Conservation (phyloP, 2,113 vertebrate species). For the Pantherophis guttatus region DNA sequence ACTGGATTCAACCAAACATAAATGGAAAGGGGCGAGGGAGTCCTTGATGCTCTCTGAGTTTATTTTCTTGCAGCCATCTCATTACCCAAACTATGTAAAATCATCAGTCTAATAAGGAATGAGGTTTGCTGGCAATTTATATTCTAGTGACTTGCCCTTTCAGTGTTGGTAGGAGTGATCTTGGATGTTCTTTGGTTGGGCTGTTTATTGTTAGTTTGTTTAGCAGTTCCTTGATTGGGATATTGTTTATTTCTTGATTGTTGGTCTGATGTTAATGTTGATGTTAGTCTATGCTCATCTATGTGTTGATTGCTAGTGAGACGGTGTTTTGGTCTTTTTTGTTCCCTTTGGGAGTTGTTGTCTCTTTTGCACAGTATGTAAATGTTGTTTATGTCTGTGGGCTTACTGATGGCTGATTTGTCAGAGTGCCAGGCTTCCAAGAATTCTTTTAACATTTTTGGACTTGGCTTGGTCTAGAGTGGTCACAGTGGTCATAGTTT, state of each 20-base stretch:
- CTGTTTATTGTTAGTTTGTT: not conserved
- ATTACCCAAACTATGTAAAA: not conserved
- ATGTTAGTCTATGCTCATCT: not conserved
- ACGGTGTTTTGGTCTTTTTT: not conserved
- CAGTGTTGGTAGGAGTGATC: not conserved
- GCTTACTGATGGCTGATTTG: not conserved
- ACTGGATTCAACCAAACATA: not conserved
- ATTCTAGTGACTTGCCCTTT: not conserved
- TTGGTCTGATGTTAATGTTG: not conserved
- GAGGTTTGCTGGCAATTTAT: not conserved
- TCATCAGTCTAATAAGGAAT: not conserved
- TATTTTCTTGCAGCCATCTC: not conserved
- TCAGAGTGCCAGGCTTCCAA: not conserved
- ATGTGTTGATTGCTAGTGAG: not conserved
- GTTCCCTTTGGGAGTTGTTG: not conserved
- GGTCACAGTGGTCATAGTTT: not conserved
- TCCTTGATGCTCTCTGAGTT: not conserved
- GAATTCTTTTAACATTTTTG: not conserved
- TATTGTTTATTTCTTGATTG: not conserved
- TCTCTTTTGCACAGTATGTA: not conserved
- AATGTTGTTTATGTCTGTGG: not conserved
- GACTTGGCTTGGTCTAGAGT: not conserved
- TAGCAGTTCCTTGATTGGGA: not conserved
- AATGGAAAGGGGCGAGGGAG: not conserved
- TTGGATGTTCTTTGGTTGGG: not conserved